Base-by-base conservation (phyloP, 2,113 vertebrate genomes). In the Dipodomys spectabilis region DNA sequence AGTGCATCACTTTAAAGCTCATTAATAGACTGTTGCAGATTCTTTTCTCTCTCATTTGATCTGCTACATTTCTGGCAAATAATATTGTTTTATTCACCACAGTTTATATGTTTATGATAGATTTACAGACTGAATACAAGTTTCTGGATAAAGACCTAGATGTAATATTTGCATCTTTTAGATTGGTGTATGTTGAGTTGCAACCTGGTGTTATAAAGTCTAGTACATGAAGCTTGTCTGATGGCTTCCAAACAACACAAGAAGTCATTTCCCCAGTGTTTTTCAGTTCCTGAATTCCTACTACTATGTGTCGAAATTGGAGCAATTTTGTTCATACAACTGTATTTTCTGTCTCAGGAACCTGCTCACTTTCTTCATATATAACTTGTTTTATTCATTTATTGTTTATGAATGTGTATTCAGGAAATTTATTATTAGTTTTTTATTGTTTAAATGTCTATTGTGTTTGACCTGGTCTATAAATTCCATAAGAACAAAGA, bases 51-150 rank as follows among this genome's bases (percentile, higher is more conserved):
- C 74, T 89, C 32, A 72, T 57, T 86, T 91, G 11, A 53, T 81
- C 15, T 87, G 39, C 15, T n/a, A 67, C 39, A 35, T 83, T 89
- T 92, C 30, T 92, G 30, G 25, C 80, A 77, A 77, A 13, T 44
- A 88, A 90, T 90, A 90, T 85, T 88, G 69, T 81, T 90, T 92
- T 92, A 95, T 90, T 81, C 39, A 77, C 3, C 18, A 80, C 18
- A 75, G 23, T 73, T 85, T 25, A 64, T 83, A 44, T 65, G 23
- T 77, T 92, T 82, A 80, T 72, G n/a, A 93, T 6, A 77, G 35
- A 64, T 85, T 45, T n/a, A 27, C 5, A 82, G 11, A 77, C 53
- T 72, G 39, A 93, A 53, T 86, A 73, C 27, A 87, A 60, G 11
- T 27, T 96, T 87, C 9, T 64, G 27, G 5, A 60, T 90, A 71